Evolutionary conservation across 2,888 invertebrate species (phyloP).

Genomic region (Plusia festucae): DNA sequence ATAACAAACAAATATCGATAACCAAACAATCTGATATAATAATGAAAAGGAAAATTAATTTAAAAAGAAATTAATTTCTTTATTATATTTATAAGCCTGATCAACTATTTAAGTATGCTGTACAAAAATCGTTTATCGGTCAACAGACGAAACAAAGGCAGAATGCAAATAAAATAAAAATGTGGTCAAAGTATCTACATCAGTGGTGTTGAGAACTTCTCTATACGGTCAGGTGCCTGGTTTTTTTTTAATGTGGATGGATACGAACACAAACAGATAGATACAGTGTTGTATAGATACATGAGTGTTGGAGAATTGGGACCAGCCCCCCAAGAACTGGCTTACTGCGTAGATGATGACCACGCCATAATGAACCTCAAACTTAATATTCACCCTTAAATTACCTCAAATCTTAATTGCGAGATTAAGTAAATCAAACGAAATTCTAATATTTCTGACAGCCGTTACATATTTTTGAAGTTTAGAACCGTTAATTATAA

Average conservation of each 20-base stretch:
- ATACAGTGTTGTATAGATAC: conserved; percentile 73
- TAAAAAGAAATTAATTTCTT: no score
- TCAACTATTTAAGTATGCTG: no score
- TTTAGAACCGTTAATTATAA: background rate
- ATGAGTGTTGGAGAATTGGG: conserved; percentile 66
- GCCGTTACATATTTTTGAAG: background rate
- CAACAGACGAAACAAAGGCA: no score
- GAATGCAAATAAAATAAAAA: conserved; percentile 48
- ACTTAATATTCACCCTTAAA: conserved; percentile 24
- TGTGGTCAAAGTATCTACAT: conserved; percentile 78
- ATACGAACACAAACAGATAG: conserved; percentile 79
- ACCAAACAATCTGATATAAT: no score
- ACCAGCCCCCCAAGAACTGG: conserved; percentile 79
- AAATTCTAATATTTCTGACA: conserved; percentile 4
- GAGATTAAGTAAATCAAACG: conserved; percentile 66
- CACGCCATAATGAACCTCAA: conserved; percentile 59
- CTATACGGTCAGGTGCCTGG: conserved; percentile 82
- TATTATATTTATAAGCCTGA: no score
- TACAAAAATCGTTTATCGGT: no score
- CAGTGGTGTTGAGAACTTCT: conserved; percentile 85
- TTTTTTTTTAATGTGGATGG: conserved; percentile 71
- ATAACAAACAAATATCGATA: no score
- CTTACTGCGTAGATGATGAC: conserved; percentile 82
- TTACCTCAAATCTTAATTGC: conserved; percentile 59
- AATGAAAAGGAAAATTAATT: no score